Evolutionary conservation across 2,888 invertebrate genomes (phyloP), one percentile per base, ranked within the genome.

Genomic region (Prosopocoilus inquinatus): DNA sequence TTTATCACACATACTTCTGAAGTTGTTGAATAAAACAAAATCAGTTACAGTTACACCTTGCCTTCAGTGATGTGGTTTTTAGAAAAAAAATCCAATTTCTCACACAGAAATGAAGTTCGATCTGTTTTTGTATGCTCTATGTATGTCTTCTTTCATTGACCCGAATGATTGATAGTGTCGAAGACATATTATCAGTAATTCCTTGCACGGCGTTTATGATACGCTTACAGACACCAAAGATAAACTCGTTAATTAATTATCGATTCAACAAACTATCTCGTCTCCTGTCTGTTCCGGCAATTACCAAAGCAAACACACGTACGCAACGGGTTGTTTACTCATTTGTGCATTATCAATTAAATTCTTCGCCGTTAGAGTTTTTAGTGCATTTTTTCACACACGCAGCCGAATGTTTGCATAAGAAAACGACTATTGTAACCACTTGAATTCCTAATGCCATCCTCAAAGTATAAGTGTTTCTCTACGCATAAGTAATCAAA

Each of bases 271-370:
- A 72, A 73, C 70, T 70, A 67, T 28, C 20, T 28, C 20, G 20
- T 28, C 20, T 28, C 20, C 65, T 64, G 67, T 68, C 66, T 69
- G 72, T 73, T 73, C 73, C 73, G 73, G 71, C 73, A 73, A 73
- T 74, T 73, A 73, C 70, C 66, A 71, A 65, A 62, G 69, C 63
- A 70, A 74, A 73, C 71, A 73, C 41, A 41, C 16, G 41, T 41
- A 41, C 16, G 41, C 41, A 41, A 41, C 13, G 41, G 41, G 12
- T 64, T 65, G 64, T 66, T 63, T 62, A 64, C 59, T 60, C 48
- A 61, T 64, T 60, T 48, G 53, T 51, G 50, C 46, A 49, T 52
- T 45, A 43, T 50, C 52, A 13, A 43, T 43, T 47, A 12, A 43
- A 16, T 34, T 15, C 43, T 16, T 33, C 44, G 44, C 38, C 16